Percentiles rank a stretch among this genome's conserved stretches.
These are phyloP conservation scores for Platerodrilus igneus DNA, from an alignment of 2,888 invertebrate genomes.

Conservation along the genomic window DNA sequence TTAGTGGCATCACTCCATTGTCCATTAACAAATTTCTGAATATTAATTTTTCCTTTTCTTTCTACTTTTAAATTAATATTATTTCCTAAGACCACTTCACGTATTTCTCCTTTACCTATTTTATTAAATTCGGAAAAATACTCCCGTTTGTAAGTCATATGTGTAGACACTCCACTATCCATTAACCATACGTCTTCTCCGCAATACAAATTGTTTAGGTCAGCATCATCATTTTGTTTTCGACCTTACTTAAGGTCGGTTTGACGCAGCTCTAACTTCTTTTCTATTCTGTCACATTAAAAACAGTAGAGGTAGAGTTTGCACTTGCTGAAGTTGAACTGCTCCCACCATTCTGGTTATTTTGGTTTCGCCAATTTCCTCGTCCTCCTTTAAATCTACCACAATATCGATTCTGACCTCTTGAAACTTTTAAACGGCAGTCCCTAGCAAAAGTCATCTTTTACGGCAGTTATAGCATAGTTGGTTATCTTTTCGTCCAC, in stretches of 20 bases:
- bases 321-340: too few relatives aligned
- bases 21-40: constrained; percentile 27
- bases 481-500: background rate
- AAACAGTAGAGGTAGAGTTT: too few relatives aligned
- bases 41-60: constrained; percentile 29
- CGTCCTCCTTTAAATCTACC: constrained; percentile 11
- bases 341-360: too few relatives aligned
- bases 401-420: too few relatives aligned
- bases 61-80: constrained; percentile 25
- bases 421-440: too few relatives aligned
- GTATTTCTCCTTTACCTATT: background rate
- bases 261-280: too few relatives aligned
- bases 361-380: too few relatives aligned
- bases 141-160: constrained; percentile 25
- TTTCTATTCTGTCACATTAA: too few relatives aligned
- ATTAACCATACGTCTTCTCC: constrained; percentile 25
- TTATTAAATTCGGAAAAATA: constrained; percentile 11
- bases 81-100: constrained; percentile 28
- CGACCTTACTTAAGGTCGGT: too few relatives aligned
- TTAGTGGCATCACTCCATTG: constrained; percentile 29
- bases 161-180: constrained; percentile 32
- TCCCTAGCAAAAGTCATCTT: constrained; percentile 21
- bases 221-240: too few relatives aligned
- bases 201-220: too few relatives aligned
- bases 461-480: constrained; percentile 25